A percentile compares a stretch with the other conserved stretches of the same genome.
Conservation (phyloP, 2,888 invertebrate species). For the Pammene fasciana region DNA sequence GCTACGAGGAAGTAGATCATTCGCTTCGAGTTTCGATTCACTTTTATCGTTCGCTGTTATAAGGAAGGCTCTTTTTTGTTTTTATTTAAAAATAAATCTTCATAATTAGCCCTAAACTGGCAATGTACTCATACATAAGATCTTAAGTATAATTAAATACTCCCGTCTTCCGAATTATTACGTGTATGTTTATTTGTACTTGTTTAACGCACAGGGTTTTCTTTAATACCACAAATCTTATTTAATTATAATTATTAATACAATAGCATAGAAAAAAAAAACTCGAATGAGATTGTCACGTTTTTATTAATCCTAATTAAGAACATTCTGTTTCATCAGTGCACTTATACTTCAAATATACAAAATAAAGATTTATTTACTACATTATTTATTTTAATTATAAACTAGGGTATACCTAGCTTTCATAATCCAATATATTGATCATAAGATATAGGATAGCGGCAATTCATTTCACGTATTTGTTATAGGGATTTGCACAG, state of each 20-base stretch:
- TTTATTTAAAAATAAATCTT: neutral
- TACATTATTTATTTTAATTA: slow-evolving; percentile 13
- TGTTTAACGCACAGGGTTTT: slow-evolving; percentile 38
- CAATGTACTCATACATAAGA: slow-evolving; percentile 15
- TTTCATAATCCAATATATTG: neutral
- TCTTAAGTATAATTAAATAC: slow-evolving; percentile 50
- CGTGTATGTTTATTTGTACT: slow-evolving; percentile 32
- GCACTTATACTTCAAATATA: slow-evolving; percentile 31
- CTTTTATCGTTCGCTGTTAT: neutral
- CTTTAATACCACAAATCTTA: no score
- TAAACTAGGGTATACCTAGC: no score
- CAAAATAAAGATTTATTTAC: slow-evolving; percentile 39
- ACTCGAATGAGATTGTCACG: slow-evolving; percentile 13
- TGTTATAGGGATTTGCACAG: no score
- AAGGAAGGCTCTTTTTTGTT: neutral
- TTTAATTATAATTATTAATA: neutral
- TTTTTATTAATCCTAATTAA: slow-evolving; percentile 13
- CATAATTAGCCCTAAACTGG: neutral
- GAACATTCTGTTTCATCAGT: slow-evolving; percentile 29
- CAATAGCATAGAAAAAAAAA: neutral
- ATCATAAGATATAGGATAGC: neutral
- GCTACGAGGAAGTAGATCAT: no score
- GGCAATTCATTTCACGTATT: no score
- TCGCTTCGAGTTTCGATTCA: no score
- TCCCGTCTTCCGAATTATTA: slow-evolving; percentile 53